phyloP scores from a whole-genome alignment of 1,140 invertebrate species.

The Drepana arcuata region DNA sequence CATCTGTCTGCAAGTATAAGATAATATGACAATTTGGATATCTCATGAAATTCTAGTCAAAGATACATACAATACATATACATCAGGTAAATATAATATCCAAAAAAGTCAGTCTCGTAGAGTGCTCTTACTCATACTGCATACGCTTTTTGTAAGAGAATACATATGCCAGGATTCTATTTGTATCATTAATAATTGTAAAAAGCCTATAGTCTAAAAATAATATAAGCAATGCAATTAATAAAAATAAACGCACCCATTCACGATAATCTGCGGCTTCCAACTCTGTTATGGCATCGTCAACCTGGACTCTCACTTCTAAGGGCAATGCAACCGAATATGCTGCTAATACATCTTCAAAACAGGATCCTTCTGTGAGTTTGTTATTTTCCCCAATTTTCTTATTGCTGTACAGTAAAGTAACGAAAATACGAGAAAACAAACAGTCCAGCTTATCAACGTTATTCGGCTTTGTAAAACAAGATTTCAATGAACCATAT shows the following conservation, averaged over 20 bases:
- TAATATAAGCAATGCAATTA: no score
- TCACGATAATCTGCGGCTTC: conserved; percentile 87
- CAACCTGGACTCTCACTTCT: conserved; percentile 83
- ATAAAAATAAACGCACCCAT: no score
- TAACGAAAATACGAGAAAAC: conserved; percentile 46
- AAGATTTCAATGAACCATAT: conserved; percentile 52
- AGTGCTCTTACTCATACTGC: no score
- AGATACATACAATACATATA: no score
- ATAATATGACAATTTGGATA: no score
- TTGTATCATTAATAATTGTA: no score
- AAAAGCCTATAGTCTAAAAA: no score
- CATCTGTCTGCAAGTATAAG: conserved; percentile 76
- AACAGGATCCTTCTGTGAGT: conserved; percentile 8
- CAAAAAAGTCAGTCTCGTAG: no score
- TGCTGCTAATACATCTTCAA: conserved; percentile 64
- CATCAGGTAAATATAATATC: no score
- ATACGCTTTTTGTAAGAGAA: no score
- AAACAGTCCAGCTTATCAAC: conserved; percentile 52
- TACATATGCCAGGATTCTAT: no score
- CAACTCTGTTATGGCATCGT: conserved; percentile 84
- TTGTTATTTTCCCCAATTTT: conserved; percentile 15
- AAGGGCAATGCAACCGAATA: conserved; percentile 78
- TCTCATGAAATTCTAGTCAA: no score
- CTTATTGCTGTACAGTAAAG: conserved; percentile 22
- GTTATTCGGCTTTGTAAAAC: conserved; percentile 57